These are phyloP conservation scores for Leucozona laternaria DNA, from an alignment of 2,888 invertebrate species.

Conservation along the genomic window DNA sequence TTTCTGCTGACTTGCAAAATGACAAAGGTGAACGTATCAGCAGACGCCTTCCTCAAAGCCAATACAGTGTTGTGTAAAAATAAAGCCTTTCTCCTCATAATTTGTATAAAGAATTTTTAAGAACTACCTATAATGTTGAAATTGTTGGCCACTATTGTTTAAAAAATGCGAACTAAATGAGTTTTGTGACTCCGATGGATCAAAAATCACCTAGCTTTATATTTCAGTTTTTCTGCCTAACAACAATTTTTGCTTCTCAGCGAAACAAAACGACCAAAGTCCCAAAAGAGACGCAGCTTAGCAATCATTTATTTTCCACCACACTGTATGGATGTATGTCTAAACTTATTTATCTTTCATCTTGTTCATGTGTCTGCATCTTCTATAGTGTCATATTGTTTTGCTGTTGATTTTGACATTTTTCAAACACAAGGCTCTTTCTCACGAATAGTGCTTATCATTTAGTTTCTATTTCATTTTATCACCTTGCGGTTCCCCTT, in stretches of 20 bases:
- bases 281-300: too few species aligned
- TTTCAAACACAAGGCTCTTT: conserved; percentile 20
- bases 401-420: neutral
- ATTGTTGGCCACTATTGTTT: too few species aligned
- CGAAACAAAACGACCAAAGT: too few species aligned
- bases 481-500: conserved; percentile 23
- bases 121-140: too few species aligned
- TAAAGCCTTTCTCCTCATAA: neutral
- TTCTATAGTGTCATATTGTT: conserved; percentile 18
- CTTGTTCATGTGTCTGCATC: conserved; percentile 21
- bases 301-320: neutral
- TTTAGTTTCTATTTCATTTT: conserved; percentile 19
- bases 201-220: too few species aligned
- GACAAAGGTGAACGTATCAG: conserved; percentile 12
- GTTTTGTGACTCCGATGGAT: too few species aligned
- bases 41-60: neutral
- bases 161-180: too few species aligned
- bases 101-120: too few species aligned
- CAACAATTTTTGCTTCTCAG: too few species aligned
- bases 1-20: conserved; percentile 29
- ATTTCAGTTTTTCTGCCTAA: too few species aligned
- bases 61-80: conserved; percentile 9
- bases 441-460: conserved; percentile 47
- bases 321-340: neutral
- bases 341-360: conserved; percentile 27